Evolutionary conservation across 1,140 invertebrate species (phyloP).

Genomic region (Drosophila sechellia): DNA sequence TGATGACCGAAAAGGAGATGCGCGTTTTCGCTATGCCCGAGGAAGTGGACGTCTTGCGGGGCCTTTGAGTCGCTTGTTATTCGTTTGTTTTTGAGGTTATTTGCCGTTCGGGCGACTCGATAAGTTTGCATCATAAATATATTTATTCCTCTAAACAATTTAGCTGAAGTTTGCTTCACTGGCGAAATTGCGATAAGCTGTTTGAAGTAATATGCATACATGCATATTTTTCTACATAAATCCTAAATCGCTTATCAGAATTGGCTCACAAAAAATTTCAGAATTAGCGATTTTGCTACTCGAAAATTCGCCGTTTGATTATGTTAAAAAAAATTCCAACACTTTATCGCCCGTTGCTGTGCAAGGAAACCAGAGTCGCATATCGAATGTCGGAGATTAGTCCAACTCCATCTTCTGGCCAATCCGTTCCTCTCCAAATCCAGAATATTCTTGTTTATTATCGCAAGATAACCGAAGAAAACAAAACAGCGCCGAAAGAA

Average conservation of each 20-base stretch:
- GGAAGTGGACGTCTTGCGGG: slow-evolving; percentile 88
- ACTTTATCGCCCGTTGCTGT: slow-evolving; percentile 4
- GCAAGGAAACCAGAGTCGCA: slow-evolving; percentile 9
- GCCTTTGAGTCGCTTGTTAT: background rate
- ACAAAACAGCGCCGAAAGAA: background rate
- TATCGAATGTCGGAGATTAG: slow-evolving; percentile 30
- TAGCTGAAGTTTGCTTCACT: background rate
- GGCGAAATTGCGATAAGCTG: background rate
- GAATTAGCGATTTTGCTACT: background rate
- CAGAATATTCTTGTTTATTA: slow-evolving; percentile 17
- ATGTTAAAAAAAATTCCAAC: slow-evolving; percentile 15
- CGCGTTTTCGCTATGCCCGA: slow-evolving; percentile 89
- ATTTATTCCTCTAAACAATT: background rate
- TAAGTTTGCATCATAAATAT: background rate
- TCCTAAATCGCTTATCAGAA: slow-evolving; percentile 17
- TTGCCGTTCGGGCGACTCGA: background rate
- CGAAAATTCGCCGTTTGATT: slow-evolving; percentile 5
- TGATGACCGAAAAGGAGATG: slow-evolving; percentile 89
- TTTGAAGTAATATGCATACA: background rate
- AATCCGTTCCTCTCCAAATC: background rate
- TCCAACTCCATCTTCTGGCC: slow-evolving; percentile 2
- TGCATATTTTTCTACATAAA: background rate
- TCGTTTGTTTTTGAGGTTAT: background rate
- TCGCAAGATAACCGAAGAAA: slow-evolving; percentile 34
- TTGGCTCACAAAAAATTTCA: background rate